A percentile compares a stretch with the other conserved stretches of the same genome.
phyloP scores from a whole-genome alignment of 2,797 vertebrate genomes.

The Anguilla pacifica region DNA sequence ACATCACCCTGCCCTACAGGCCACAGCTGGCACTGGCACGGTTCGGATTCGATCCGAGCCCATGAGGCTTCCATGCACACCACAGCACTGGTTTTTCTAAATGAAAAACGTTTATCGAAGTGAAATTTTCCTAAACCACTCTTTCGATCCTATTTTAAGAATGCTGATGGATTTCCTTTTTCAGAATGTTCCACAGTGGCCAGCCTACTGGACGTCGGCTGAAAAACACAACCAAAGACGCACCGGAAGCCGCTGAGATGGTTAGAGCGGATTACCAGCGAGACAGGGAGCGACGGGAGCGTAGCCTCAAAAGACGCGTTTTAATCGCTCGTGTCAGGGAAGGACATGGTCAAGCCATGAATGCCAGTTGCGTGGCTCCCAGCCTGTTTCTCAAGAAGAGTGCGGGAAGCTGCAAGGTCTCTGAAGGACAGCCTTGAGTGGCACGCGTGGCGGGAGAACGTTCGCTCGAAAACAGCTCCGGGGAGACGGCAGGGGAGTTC shows the following conservation, averaged over 20 bases:
- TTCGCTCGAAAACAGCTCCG: background rate
- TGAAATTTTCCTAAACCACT: background rate
- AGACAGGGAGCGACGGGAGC: background rate
- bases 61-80: too few relatives aligned
- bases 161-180: background rate
- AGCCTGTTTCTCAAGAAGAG: slow-evolving; percentile 13
- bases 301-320: slow-evolving; percentile 40
- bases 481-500: background rate
- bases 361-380: slow-evolving; percentile 33
- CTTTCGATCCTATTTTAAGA: too few relatives aligned
- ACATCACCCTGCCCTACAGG: too few relatives aligned
- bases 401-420: background rate
- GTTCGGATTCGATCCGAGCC: too few relatives aligned
- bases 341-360: slow-evolving; percentile 18
- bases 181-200: background rate
- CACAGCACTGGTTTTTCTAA: too few relatives aligned
- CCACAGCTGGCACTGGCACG: too few relatives aligned
- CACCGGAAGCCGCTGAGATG: background rate
- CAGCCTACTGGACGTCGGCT: background rate
- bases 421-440: background rate
- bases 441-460: background rate
- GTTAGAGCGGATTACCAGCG: background rate
- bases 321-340: slow-evolving; percentile 43
- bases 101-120: background rate
- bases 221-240: background rate